Base-by-base conservation (phyloP, 2,113 vertebrate genomes). In the Oryzias woworae region DNA sequence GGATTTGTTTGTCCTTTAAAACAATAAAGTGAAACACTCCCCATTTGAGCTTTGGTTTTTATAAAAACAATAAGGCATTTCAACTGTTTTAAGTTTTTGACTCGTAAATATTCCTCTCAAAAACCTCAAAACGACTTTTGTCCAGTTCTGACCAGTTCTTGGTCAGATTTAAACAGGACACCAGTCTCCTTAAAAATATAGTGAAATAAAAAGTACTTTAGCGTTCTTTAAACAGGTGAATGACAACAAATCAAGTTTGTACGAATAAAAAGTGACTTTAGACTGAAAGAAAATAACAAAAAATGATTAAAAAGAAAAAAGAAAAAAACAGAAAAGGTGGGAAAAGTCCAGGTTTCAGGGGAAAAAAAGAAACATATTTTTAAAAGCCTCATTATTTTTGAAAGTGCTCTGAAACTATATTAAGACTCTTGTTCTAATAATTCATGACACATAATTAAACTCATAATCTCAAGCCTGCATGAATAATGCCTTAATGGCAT, bases 301-400 rank as follows among this genome's bases (percentile, higher is more conserved):
- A 28, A 28, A 5, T 28, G 12, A 36, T 36, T 3, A 28, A 75
- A 75, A 77, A 57, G 24, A 44, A 6, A 28, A 6, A 28, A 28
- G 71, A 82, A 82, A 69, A 86, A 20, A 1, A 57, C 63, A 50
- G 28, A 42, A 15, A 2, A 23, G 7, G 26, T 57, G 77, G 64
- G 69, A 67, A 77, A 73, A 79, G 51, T 43, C 48, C 55, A 69
- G 64, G 61, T 75, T 60, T 77, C 48, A 80, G 77, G 79, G 77
- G 71, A 81, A 77, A 85, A n/a, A 71, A 58, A 84, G 85, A 80
- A 84, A 85, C 83, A 78, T 87, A 84, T 87, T 84, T 85, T 88
- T 83, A 78, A 82, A 57, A 73, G 23, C 53, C 43, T 54, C 63
- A 43, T 82, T 84, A 36, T 77, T 76, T 79, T 54, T 71, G 62